Conservation (phyloP, 2,797 vertebrate genomes). For the Protonibea diacanthus region DNA sequence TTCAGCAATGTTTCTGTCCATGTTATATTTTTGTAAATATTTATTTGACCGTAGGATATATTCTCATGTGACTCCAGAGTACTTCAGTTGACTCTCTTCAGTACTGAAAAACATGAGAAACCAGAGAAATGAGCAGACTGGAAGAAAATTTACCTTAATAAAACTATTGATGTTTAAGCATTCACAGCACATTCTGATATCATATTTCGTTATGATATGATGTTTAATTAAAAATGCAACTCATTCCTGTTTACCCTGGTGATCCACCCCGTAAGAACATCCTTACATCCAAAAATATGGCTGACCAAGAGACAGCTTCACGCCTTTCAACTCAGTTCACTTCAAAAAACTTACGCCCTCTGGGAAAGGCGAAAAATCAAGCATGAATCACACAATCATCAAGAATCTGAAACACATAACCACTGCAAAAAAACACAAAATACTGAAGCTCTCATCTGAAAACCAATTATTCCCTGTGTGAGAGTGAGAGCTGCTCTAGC, state of each 20-base stretch:
- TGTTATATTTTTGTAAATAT: conserved; percentile 13
- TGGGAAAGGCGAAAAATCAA: conserved; percentile 3
- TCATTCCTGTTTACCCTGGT: conserved; percentile 22
- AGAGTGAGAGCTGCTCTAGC: background rate
- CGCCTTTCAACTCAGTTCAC: background rate
- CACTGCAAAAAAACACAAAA: background rate
- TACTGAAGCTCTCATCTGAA: background rate
- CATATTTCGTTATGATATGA: conserved; percentile 31
- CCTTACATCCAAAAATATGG: conserved; percentile 3
- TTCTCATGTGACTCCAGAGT: conserved; percentile 6
- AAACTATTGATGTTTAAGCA: conserved; percentile 13
- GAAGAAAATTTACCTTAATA: conserved; percentile 1
- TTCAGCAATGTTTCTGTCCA: background rate
- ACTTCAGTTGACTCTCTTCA: conserved; percentile 15
- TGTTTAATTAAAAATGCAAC: conserved; percentile 28
- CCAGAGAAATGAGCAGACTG: background rate
- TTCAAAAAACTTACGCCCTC: background rate
- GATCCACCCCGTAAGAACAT: conserved; percentile 21
- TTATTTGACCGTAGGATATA: conserved; percentile 3
- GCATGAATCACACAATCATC: conserved; percentile 2
- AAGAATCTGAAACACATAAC: background rate
- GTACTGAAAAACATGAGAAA: conserved; percentile 18
- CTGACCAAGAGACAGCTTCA: conserved; percentile 5
- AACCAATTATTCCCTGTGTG: background rate
- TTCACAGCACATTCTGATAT: conserved; percentile 19